A percentile compares a stretch with the other conserved stretches of the same genome.
phyloP scores from a whole-genome alignment of 2,797 vertebrate species.

The Numenius phaeopus region DNA sequence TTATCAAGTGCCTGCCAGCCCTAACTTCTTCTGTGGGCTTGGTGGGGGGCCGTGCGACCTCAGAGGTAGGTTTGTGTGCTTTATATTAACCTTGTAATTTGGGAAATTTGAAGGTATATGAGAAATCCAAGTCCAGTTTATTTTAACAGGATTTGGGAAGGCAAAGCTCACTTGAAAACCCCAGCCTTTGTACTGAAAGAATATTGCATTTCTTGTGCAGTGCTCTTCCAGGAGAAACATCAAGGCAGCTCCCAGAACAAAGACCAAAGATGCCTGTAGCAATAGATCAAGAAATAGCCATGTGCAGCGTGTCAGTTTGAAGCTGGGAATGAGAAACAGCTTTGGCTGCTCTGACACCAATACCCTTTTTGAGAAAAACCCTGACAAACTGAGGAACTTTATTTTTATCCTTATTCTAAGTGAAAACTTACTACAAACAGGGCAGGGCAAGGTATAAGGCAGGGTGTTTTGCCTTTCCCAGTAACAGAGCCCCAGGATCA shows the following conservation, averaged over 20 bases:
- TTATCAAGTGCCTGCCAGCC: not conserved
- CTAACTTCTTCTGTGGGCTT: not conserved
- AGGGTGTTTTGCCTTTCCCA: not conserved
- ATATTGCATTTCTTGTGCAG: not conserved
- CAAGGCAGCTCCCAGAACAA: not conserved
- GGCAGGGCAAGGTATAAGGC: not conserved
- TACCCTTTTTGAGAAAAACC: not conserved
- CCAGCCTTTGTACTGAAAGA: not conserved
- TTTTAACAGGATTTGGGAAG: not conserved
- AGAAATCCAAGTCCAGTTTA: not conserved
- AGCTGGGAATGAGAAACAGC: not conserved
- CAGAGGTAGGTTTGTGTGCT: not conserved
- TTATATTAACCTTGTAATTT: not conserved
- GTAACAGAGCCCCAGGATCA: accelerated
- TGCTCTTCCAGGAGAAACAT: not conserved
- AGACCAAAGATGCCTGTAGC: not conserved
- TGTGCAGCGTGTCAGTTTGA: not conserved
- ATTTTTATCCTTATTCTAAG: not conserved
- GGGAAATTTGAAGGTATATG: not conserved
- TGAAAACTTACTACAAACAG: not conserved
- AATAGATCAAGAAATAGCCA: not conserved
- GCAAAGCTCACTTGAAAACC: not conserved
- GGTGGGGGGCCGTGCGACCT: accelerated
- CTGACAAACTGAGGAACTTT: not conserved
- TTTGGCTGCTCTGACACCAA: not conserved